These are phyloP conservation scores for Rhynchopsitta pachyrhyncha DNA, from an alignment of 2,113 vertebrate genomes.

Conservation along the genomic window DNA sequence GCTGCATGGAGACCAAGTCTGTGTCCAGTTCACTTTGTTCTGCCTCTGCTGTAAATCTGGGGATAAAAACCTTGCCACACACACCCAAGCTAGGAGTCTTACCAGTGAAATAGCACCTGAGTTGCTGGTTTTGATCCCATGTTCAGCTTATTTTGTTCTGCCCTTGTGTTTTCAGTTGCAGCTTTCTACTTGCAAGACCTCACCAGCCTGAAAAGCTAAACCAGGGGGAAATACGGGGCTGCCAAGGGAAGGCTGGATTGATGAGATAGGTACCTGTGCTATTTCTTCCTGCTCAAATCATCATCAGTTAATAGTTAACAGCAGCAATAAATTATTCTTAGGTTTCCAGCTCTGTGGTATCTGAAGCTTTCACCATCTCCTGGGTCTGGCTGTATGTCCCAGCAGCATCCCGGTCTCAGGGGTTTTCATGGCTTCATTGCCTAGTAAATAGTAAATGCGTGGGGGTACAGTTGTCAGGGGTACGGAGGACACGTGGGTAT, in stretches of 20 bases:
- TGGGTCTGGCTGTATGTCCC: background rate
- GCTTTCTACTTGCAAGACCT: background rate
- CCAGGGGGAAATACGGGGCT: fast-evolving
- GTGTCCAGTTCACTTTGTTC: background rate
- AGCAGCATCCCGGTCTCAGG: background rate
- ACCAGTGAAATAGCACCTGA: background rate
- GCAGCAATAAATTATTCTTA: background rate
- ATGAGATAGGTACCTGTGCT: background rate
- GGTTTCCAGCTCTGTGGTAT: background rate
- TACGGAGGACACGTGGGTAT: background rate
- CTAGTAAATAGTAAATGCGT: background rate
- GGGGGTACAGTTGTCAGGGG: background rate
- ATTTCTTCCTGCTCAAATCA: background rate
- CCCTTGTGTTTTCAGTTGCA: background rate
- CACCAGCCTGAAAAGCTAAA: background rate
- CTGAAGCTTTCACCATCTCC: background rate
- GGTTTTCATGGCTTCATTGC: background rate
- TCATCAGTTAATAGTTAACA: background rate
- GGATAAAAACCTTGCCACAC: fast-evolving
- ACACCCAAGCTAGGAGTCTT: background rate
- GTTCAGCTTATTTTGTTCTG: background rate
- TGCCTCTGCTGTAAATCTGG: background rate
- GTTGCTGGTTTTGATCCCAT: background rate
- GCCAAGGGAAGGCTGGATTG: background rate
- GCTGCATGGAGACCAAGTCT: fast-evolving